A percentile compares a stretch with the other conserved stretches of the same genome.
These are phyloP conservation scores for Macroglossus sobrinus DNA, from an alignment of 2,113 vertebrate genomes.

Conservation along the genomic window DNA sequence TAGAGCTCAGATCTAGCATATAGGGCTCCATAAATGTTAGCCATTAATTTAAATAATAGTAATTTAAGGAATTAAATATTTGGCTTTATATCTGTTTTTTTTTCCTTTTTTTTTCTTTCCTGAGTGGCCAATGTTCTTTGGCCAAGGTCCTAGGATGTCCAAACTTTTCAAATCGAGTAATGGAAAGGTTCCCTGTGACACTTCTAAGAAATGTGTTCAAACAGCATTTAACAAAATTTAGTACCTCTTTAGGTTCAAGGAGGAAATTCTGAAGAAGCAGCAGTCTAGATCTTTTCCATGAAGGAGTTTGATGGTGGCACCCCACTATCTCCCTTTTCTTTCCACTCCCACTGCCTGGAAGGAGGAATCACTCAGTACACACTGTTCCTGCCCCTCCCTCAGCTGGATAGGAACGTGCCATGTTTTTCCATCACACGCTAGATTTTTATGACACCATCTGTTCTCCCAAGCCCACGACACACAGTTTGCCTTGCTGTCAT, in stretches of 20 bases:
- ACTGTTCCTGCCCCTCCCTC: background rate
- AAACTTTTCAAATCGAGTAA: background rate
- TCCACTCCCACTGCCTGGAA: background rate
- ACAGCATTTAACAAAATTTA: background rate
- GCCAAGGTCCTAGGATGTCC: background rate
- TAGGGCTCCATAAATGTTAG: background rate
- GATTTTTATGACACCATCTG: constrained; percentile 67
- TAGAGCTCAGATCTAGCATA: background rate
- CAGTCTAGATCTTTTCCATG: background rate
- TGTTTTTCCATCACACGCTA: constrained; percentile 56
- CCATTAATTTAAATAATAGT: background rate
- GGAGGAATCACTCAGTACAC: background rate
- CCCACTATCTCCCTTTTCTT: background rate
- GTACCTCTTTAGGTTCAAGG: background rate
- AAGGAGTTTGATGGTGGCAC: background rate
- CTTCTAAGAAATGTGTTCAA: background rate
- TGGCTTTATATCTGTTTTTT: background rate
- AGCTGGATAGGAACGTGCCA: background rate
- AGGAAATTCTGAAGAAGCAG: background rate
- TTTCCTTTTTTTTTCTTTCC: background rate
- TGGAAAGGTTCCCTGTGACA: background rate
- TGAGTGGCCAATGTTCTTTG: background rate
- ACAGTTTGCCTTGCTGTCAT: constrained; percentile 63
- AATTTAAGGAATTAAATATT: background rate
- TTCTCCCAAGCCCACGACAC: constrained; percentile 37